A percentile compares a stretch with the other conserved stretches of the same genome.
Evolutionary conservation across 1,140 invertebrate species (phyloP).

Genomic region (Zaprionus kolodkinae): DNA sequence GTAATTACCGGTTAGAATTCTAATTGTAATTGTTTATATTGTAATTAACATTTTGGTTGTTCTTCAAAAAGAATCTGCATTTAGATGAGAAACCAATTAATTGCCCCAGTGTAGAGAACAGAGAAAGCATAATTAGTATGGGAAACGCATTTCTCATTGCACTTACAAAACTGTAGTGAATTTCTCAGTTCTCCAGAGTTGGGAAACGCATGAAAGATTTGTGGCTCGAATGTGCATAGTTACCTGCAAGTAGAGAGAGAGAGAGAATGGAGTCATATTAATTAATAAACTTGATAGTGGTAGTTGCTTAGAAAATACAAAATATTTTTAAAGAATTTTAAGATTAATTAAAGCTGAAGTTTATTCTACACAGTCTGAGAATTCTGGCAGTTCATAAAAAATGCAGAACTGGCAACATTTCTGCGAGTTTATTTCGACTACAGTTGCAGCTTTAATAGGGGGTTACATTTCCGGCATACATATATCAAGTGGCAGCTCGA

Average conservation of each 20-base stretch:
- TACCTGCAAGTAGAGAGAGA: conserved; percentile 60
- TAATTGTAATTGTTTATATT: conserved; percentile 24
- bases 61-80: conserved; percentile 18
- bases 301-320: no score
- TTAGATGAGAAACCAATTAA: conserved; percentile 45
- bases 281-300: conserved; percentile 10
- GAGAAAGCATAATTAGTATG: conserved; percentile 54
- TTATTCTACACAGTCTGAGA: neutral
- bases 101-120: conserved; percentile 25
- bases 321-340: no score
- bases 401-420: neutral
- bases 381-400: neutral
- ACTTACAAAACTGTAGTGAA: conserved; percentile 40
- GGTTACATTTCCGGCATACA: conserved; percentile 38
- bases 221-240: conserved; percentile 35
- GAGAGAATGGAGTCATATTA: neutral
- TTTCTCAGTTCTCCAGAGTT: neutral
- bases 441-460: conserved; percentile 38
- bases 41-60: conserved; percentile 24
- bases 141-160: conserved; percentile 18
- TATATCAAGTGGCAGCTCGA: conserved; percentile 36
- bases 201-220: conserved; percentile 22
- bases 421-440: neutral
- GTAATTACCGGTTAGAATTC: conserved; percentile 57
- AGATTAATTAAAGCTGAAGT: no score